Evolutionary conservation across 64 coral and sea anemone genomes (phyloP).

Genomic region (Dendronephthya gigantea): DNA sequence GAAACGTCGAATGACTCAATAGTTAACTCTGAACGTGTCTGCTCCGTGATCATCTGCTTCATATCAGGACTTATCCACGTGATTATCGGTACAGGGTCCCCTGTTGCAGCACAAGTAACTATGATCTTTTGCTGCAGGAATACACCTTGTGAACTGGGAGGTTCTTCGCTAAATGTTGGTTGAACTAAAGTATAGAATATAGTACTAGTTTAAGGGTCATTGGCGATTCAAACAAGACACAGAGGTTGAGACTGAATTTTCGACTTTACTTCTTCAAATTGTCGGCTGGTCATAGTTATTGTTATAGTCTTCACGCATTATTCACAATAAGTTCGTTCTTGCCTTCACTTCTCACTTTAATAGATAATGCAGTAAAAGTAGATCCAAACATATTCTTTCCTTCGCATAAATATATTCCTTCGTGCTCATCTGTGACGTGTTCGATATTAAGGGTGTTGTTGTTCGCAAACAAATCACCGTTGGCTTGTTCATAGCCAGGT

Average conservation of each 20-base stretch:
- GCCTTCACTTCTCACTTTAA: not conserved
- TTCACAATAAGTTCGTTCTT: not conserved
- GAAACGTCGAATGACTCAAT: not conserved
- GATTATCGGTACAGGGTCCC: not conserved
- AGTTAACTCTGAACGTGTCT: not conserved
- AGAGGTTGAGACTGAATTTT: too few species aligned
- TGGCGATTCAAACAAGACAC: too few species aligned
- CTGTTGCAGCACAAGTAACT: not conserved
- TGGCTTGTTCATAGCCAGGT: not conserved
- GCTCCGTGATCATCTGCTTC: not conserved
- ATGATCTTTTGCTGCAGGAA: not conserved
- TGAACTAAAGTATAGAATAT: not conserved
- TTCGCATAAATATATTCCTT: not conserved
- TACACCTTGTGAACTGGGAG: not conserved
- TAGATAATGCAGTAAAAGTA: not conserved
- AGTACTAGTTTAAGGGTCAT: too few species aligned
- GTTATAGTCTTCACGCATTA: too few species aligned
- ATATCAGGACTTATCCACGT: not conserved
- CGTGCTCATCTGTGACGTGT: not conserved
- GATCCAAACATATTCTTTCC: not conserved
- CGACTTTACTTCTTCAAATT: too few species aligned
- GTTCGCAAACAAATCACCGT: not conserved
- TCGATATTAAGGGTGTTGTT: not conserved
- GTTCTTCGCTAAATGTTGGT: not conserved
- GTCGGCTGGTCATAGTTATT: too few species aligned